A percentile compares a stretch with the other conserved stretches of the same genome.
Conservation (phyloP, 2,888 invertebrate genomes). For the Drosophila helvetica region DNA sequence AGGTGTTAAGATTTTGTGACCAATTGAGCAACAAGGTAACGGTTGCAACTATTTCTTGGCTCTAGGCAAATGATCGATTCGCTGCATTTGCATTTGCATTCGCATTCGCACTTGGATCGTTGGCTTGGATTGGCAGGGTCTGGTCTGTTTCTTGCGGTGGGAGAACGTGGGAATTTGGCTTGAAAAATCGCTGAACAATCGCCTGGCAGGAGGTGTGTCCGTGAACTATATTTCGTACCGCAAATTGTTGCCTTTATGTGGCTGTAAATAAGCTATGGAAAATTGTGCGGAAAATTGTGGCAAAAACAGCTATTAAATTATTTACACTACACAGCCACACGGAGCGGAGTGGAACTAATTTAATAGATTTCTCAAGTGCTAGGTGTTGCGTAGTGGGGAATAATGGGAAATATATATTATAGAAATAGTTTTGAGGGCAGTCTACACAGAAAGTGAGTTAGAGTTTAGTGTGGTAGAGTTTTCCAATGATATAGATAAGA, state of each 20-base stretch:
- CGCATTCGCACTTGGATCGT: constrained; percentile 34
- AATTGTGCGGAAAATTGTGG: constrained; percentile 53
- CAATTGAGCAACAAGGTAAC: constrained; percentile 65
- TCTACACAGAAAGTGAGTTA: too few species aligned
- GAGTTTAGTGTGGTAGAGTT: too few species aligned
- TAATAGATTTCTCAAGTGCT: neutral
- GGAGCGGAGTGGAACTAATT: constrained; percentile 19
- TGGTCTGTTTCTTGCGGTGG: constrained; percentile 48
- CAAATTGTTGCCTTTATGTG: constrained; percentile 68
- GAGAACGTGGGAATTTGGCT: constrained; percentile 77
- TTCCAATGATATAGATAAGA: too few species aligned
- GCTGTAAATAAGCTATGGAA: constrained; percentile 67
- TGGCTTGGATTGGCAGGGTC: neutral
- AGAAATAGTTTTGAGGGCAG: neutral
- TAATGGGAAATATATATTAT: neutral
- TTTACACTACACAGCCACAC: constrained; percentile 23
- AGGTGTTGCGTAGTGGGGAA: neutral
- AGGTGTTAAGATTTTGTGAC: constrained; percentile 82
- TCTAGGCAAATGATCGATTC: constrained; percentile 74
- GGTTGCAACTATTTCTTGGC: constrained; percentile 59
- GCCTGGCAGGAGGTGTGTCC: constrained; percentile 67
- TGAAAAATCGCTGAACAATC: constrained; percentile 53
- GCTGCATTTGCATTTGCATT: constrained; percentile 48
- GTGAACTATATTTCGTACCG: constrained; percentile 63
- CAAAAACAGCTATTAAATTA: constrained; percentile 32